Evolutionary conservation across 2,888 invertebrate genomes (phyloP).

Genomic region (Idaea dimidiata): DNA sequence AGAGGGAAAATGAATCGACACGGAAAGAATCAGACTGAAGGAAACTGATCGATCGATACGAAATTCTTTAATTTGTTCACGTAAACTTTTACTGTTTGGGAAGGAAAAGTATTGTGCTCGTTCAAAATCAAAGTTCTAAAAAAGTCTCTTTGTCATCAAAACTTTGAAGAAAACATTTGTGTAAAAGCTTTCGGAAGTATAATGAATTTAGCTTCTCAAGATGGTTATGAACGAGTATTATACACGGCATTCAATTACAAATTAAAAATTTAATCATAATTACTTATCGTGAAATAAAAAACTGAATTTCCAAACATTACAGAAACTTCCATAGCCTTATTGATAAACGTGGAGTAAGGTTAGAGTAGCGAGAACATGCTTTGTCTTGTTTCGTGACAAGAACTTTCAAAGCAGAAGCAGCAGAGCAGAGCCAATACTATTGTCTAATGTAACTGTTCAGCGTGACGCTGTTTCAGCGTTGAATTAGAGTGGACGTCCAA

Average conservation of each 20-base stretch:
- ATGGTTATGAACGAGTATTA: background rate
- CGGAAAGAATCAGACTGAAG: background rate
- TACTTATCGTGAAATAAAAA: background rate
- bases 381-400: no score
- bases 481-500: no score
- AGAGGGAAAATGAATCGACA: background rate
- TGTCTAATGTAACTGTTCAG: no score
- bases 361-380: no score
- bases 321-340: no score
- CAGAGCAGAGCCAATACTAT: no score
- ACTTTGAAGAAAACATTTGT: background rate
- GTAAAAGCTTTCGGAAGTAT: background rate
- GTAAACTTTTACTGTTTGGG: conserved; percentile 1
- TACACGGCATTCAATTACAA: background rate
- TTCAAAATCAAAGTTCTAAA: background rate
- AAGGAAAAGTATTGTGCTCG: background rate
- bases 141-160: background rate
- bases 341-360: no score
- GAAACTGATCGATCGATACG: conserved; percentile 1
- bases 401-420: no score
- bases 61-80: conserved; percentile 1
- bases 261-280: background rate
- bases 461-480: no score
- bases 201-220: background rate
- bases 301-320: no score